phyloP scores from a whole-genome alignment of 2,113 vertebrate genomes.

The Isichthys henryi region DNA sequence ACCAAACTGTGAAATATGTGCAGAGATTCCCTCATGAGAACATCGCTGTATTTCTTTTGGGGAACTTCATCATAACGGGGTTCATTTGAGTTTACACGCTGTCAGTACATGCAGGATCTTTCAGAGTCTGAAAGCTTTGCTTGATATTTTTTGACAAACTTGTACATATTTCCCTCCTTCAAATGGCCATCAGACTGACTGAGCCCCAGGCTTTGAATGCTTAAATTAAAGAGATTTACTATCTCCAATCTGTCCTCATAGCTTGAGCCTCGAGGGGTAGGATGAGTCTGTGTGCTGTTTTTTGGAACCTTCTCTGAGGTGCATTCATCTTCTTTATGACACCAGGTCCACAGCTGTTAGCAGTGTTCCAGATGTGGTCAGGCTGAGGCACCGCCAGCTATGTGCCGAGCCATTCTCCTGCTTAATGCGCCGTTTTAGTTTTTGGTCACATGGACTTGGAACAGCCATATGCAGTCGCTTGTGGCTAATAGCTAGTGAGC shows the following conservation, averaged over 20 bases:
- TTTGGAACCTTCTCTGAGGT: slow-evolving; percentile 41
- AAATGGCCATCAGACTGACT: not conserved
- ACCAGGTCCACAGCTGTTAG: slow-evolving; percentile 31
- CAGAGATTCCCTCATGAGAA: not conserved
- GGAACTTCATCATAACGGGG: not conserved
- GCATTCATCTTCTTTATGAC: slow-evolving; percentile 55
- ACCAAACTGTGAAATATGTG: not conserved
- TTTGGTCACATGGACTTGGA: not conserved
- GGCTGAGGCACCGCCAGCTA: slow-evolving; percentile 23
- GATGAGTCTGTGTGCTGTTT: slow-evolving; percentile 39
- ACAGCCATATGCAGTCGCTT: not conserved
- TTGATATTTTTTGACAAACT: slow-evolving; percentile 8
- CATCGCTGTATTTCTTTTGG: not conserved
- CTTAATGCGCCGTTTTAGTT: not conserved
- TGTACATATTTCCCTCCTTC: slow-evolving; percentile 1
- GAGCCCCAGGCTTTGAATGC: slow-evolving; percentile 20
- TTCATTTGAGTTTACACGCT: not conserved
- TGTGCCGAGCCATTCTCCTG: slow-evolving; percentile 7
- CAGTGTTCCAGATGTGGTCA: slow-evolving; percentile 53
- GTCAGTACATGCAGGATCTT: not conserved
- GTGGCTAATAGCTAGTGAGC: not conserved
- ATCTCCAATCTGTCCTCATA: slow-evolving; percentile 30
- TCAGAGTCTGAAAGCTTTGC: not conserved
- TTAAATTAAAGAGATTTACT: slow-evolving; percentile 32
- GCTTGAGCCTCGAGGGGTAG: slow-evolving; percentile 29